Evolutionary conservation across 2,888 invertebrate genomes (phyloP).

Genomic region (Amphipoea oculea): DNA sequence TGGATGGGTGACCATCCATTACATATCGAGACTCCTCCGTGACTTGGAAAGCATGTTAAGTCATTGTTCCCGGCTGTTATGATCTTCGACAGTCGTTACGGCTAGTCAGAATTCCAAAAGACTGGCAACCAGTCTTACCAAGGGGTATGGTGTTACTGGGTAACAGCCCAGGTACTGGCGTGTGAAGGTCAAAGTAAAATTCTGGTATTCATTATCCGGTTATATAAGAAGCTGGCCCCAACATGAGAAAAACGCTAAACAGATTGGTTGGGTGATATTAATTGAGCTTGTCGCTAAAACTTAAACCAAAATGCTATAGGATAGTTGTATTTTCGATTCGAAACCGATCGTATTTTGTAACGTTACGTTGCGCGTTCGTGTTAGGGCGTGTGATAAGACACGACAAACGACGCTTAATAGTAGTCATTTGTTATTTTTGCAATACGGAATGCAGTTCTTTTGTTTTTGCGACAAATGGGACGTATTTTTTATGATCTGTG

Average conservation of each 20-base stretch:
- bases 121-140: background rate
- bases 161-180: background rate
- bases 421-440: conserved; percentile 68
- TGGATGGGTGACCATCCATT: background rate
- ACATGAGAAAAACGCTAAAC: background rate
- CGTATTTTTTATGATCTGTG: conserved; percentile 50
- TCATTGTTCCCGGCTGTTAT: background rate
- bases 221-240: background rate
- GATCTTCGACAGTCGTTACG: background rate
- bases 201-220: background rate
- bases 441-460: conserved; percentile 66
- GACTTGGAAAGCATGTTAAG: background rate
- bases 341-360: background rate
- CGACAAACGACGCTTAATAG: conserved; percentile 57
- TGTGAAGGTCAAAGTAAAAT: background rate
- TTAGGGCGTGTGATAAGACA: conserved; percentile 46
- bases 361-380: background rate
- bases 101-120: background rate
- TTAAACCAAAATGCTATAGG: background rate
- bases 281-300: background rate
- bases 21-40: background rate
- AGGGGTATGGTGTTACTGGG: background rate
- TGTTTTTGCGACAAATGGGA: conserved; percentile 54
- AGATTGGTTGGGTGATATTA: background rate
- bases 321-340: background rate